Evolutionary conservation across 2,888 invertebrate genomes (phyloP).

Genomic region (Alcis repandata): DNA sequence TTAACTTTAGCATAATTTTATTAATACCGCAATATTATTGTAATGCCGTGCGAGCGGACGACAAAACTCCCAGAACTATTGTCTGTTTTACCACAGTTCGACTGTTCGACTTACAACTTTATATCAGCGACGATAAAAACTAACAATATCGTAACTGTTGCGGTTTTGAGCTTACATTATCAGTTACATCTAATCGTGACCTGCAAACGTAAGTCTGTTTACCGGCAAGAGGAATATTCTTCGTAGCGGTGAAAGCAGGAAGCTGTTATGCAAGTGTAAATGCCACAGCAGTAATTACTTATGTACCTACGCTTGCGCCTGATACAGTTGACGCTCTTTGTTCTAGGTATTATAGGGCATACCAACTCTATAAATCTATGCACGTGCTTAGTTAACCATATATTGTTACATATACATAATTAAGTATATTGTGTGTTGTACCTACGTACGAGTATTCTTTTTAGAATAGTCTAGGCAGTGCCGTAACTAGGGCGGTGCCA

Average conservation of each 20-base stretch:
- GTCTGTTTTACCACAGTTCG: too few species aligned
- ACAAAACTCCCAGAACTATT: conserved; percentile 12
- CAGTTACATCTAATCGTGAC: conserved; percentile 49
- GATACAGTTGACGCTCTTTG: conserved; percentile 19
- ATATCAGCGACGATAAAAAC: background rate
- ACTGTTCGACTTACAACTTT: conserved; percentile 12
- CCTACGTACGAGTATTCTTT: too few species aligned
- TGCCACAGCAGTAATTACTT: conserved; percentile 58
- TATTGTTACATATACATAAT: too few species aligned
- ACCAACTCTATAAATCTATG: too few species aligned
- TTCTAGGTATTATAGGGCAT: background rate
- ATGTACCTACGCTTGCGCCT: conserved; percentile 33
- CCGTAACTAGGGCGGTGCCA: too few species aligned
- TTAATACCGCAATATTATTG: background rate
- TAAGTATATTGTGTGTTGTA: too few species aligned
- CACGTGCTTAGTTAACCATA: background rate
- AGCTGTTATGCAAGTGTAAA: conserved; percentile 74
- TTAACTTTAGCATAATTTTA: background rate
- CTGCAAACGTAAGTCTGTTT: conserved; percentile 50
- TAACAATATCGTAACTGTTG: background rate
- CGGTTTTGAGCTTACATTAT: background rate
- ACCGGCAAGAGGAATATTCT: conserved; percentile 53
- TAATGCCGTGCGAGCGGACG: conserved; percentile 20
- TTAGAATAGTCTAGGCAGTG: too few species aligned
- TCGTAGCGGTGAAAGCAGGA: conserved; percentile 79